These are phyloP conservation scores for Xenopus borealis DNA, from an alignment of 2,113 vertebrate genomes.

Conservation along the genomic window DNA sequence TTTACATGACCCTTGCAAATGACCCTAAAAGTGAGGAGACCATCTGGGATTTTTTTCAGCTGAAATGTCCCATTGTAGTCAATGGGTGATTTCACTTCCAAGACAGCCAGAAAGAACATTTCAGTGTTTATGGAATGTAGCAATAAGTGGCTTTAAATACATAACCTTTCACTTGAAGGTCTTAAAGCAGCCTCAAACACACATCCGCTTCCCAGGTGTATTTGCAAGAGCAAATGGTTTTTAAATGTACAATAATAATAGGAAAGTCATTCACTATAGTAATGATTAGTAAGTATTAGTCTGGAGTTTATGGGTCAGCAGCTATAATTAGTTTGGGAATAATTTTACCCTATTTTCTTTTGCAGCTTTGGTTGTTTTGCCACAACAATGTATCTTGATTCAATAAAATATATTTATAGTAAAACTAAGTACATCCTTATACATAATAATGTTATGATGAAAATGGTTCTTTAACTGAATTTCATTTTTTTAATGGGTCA, in stretches of 20 bases:
- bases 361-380: too few species aligned
- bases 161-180: conserved; percentile 33
- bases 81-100: not conserved
- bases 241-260: conserved; percentile 31
- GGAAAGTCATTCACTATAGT: conserved; percentile 5
- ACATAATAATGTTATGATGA: too few species aligned
- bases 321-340: not conserved
- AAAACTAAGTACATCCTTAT: too few species aligned
- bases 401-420: too few species aligned
- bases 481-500: too few species aligned
- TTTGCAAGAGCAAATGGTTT: not conserved
- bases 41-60: conserved; percentile 21
- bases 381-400: too few species aligned
- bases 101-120: not conserved
- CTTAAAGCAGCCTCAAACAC: not conserved
- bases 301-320: conserved; percentile 16
- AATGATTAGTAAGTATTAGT: conserved; percentile 9
- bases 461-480: too few species aligned
- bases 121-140: conserved; percentile 7
- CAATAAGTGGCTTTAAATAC: conserved; percentile 28
- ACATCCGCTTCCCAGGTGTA: conserved; percentile 28
- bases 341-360: too few species aligned
- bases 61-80: conserved; percentile 4
- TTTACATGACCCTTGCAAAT: conserved; percentile 21
- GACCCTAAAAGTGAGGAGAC: conserved; percentile 11